Evolutionary conservation across 2,888 invertebrate genomes (phyloP), one percentile per base, ranked within the genome.

Genomic region (Melinaea marsaeus): DNA sequence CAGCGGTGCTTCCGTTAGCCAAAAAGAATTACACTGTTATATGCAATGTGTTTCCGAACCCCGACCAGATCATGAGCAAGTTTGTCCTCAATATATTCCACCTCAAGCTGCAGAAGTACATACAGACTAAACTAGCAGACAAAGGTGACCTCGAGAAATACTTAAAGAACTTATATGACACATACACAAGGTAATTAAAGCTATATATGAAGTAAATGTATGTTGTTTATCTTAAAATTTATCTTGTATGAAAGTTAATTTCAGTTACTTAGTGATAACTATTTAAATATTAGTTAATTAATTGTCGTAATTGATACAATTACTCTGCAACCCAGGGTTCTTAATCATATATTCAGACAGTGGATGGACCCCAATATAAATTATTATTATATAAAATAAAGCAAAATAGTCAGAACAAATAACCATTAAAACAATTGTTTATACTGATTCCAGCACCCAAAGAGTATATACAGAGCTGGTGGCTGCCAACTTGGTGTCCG

Each of bases 31-130:
- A 96, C 83, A 93, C 94, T 74, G 92, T 95, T 68, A 96, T 97
- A 68, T 94, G 94, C 78, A 95, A 95, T 78, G 98, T 99, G 2
- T 99, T 99, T 81, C 95, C 95, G 5, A 98, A 97, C 84, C 98
- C 98, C 0, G 97, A 98, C 72, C 97, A 97, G 90, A 98, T 99
- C 7, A 98, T 99, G 97, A 96, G 97, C 64, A 99, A 99, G 90
- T 98, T 99, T 85, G 96, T 99, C 56, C 92, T 99, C 22, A 98
- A 98, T 82, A 96, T 99, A 67, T 99, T 98, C 85, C 97, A 97
- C 74, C 91, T 97, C 6, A 97, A 97, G 83, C 91, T 97, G 54
- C 95, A 96, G 90, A 96, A 96, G 79, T 95, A 96, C 78, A 95
- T 98, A 37, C 94, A 95, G 67, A 95, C 95, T 0, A 95, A 95